Conservation (phyloP, 2,113 vertebrate species). For the Dendropsophus ebraccatus region DNA sequence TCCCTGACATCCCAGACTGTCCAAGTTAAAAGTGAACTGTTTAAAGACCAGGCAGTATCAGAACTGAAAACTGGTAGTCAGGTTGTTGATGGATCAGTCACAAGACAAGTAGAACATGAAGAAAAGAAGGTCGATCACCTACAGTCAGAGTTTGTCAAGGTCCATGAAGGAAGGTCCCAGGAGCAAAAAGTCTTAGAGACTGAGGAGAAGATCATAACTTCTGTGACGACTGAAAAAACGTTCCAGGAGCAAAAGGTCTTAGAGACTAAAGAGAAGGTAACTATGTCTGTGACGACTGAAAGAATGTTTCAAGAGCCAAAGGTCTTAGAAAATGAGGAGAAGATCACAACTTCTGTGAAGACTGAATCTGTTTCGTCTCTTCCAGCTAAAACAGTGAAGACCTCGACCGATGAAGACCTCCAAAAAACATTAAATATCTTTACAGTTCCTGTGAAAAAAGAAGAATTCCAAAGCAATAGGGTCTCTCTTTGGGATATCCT, state of each 20-base stretch:
- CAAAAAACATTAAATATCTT: conserved; percentile 30
- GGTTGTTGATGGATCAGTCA: background rate
- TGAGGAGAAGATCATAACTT: background rate
- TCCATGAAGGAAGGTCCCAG: conserved; percentile 56
- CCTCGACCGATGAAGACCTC: background rate
- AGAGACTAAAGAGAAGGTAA: background rate
- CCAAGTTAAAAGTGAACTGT: conserved; percentile 62
- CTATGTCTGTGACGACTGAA: background rate
- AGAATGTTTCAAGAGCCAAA: conserved; percentile 59
- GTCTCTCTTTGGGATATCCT: conserved; percentile 63
- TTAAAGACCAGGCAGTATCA: conserved; percentile 67
- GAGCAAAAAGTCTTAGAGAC: conserved; percentile 27
- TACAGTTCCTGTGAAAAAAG: conserved; percentile 11
- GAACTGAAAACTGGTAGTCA: conserved; percentile 60
- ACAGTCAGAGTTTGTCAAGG: conserved; percentile 55
- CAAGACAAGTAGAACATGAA: background rate
- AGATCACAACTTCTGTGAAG: background rate
- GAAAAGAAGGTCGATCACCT: conserved; percentile 57
- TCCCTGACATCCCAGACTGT: background rate
- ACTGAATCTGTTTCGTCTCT: background rate
- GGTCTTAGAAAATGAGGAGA: conserved; percentile 13
- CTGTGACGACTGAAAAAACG: conserved; percentile 46
- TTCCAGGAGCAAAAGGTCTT: conserved; percentile 46
- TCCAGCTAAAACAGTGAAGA: background rate
- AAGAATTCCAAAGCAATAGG: background rate